Evolutionary conservation across 2,888 invertebrate species (phyloP), one percentile per base, ranked within the genome.

Genomic region (Cotesia congregata): DNA sequence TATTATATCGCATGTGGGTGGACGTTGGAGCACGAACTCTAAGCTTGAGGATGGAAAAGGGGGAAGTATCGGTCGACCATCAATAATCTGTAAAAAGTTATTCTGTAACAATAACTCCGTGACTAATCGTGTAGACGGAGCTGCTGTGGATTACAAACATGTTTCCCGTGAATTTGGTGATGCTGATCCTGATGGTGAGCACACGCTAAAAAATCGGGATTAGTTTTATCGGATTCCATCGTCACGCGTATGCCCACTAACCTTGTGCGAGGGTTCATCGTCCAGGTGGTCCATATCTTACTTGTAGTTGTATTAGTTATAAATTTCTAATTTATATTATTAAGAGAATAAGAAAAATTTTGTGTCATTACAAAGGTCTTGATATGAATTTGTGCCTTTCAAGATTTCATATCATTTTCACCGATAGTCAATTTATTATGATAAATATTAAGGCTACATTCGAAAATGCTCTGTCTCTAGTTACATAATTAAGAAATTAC

Each of bases 31-130:
- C 67, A 67, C 50, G 74, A 41, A 65, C 60, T 75, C 69, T 15
- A 76, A 17, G 50, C 41, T 50, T 65, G 15, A 62, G 69, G 77
- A 75, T 67, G 67, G 20, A 74, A 9, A 15, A 50, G 50, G 68
- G 59, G 74, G 78, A 67, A 69, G 76, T 30, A 65, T 69, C 75
- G 64, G 60, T 80, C 78, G 77, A 81, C 82, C 86, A 86, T 88
- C 85, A 85, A 87, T 87, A 86, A 84, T 83, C 82, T 84, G 85
- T 83, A 84, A 85, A 86, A 86, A 85, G 79, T 79, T 77, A 72
- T 71, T 77, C 40, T 64, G 74, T 72, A 72, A 80, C 77, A 80
- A 80, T 78, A 78, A 72, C n/a, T 73, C 78, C 77, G 77, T 80
- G 77, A 77, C 80, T 80, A 80, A 81, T 79, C 75, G 77, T 72